Percentiles rank a stretch among this genome's conserved stretches.
These are phyloP conservation scores for Distichodus sexfasciatus DNA, from an alignment of 2,797 vertebrate species.

Conservation along the genomic window DNA sequence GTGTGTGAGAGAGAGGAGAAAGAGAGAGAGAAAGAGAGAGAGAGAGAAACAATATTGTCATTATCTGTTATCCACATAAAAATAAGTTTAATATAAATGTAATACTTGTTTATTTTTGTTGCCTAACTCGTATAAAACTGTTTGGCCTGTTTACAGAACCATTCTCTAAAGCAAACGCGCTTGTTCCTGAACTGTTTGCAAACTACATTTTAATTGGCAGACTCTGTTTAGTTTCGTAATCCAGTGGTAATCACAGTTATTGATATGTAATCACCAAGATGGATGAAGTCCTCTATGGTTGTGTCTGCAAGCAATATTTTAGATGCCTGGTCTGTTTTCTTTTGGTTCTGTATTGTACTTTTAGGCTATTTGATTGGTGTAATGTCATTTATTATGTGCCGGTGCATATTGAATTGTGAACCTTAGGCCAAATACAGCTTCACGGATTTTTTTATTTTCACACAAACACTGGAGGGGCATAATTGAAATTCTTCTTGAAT, in stretches of 20 bases:
- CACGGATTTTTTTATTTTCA: neutral
- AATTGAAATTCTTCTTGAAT: neutral
- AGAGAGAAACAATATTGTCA: no score
- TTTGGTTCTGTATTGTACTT: constrained; percentile 18
- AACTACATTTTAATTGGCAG: constrained; percentile 45
- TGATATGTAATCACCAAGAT: constrained; percentile 46
- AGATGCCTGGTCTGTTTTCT: constrained; percentile 19
- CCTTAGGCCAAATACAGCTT: constrained; percentile 4
- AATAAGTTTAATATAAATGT: no score
- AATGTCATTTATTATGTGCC: constrained; percentile 21
- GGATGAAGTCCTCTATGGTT: constrained; percentile 36
- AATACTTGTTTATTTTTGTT: no score
- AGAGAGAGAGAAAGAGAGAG: no score
- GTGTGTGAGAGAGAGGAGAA: no score
- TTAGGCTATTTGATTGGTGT: constrained; percentile 17
- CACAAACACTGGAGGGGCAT: neutral
- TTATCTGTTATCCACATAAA: no score
- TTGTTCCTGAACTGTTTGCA: constrained; percentile 39
- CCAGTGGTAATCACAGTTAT: constrained; percentile 46
- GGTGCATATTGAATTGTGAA: constrained; percentile 18
- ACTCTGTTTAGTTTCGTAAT: constrained; percentile 44
- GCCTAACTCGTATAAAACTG: neutral
- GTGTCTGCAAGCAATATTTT: constrained; percentile 40
- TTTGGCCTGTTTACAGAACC: neutral
- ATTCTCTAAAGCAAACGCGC: constrained; percentile 1